phyloP scores from a whole-genome alignment of 2,113 vertebrate genomes.

The Empidonax alnorum region DNA sequence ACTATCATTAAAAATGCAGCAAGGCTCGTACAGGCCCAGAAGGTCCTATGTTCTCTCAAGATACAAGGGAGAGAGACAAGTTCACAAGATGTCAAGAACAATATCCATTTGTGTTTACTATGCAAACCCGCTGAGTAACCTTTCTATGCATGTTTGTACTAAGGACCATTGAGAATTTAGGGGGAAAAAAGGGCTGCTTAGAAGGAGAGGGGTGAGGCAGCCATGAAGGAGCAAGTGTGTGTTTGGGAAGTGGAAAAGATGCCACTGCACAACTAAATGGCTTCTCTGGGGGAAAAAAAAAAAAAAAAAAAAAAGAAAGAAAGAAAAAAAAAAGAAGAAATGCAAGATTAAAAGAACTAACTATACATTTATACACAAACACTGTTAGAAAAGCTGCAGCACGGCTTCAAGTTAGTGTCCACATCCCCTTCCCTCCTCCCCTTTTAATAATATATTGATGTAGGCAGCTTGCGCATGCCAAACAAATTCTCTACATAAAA shows the following conservation, averaged over 20 bases:
- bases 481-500: conserved; percentile 83
- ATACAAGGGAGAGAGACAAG: conserved; percentile 82
- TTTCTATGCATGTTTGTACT: conserved; percentile 73
- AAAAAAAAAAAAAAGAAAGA: accelerated
- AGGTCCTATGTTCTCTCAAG: conserved; percentile 81
- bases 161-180: conserved; percentile 70
- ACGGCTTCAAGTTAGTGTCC: not conserved
- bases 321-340: not conserved
- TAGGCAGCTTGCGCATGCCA: conserved; percentile 82
- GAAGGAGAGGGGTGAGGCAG: not conserved
- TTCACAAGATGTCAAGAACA: conserved; percentile 89
- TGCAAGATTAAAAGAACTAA: not conserved
- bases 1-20: conserved; percentile 91
- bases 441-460: conserved; percentile 81
- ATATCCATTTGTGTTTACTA: conserved; percentile 84
- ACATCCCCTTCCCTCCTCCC: not conserved
- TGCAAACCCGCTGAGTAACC: conserved; percentile 76
- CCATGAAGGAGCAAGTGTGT: not conserved
- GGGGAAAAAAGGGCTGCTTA: conserved; percentile 7
- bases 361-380: not conserved
- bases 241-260: not conserved
- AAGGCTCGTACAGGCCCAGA: conserved; percentile 81
- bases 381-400: not conserved
- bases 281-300: not conserved
- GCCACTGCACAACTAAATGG: not conserved